phyloP scores from a whole-genome alignment of 2,797 vertebrate species.

The Meda fulgida region DNA sequence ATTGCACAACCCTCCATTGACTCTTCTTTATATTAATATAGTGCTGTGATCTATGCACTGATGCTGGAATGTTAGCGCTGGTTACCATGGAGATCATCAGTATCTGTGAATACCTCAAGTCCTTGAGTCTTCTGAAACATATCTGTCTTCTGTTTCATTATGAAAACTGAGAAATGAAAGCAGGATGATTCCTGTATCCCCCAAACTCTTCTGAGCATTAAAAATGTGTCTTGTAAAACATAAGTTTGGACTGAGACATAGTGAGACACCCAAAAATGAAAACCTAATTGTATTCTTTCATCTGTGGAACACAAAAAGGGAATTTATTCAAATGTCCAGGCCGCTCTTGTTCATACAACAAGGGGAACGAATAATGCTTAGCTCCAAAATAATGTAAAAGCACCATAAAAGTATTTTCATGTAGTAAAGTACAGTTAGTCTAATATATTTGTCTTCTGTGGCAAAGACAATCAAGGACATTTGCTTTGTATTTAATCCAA shows the following conservation, averaged over 20 bases:
- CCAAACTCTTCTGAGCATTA: neutral
- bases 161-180: slow-evolving; percentile 11
- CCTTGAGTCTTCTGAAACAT: neutral
- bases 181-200: neutral
- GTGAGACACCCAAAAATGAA: neutral
- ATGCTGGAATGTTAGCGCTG: neutral
- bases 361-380: too few species aligned
- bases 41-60: slow-evolving; percentile 8
- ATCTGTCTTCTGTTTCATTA: neutral
- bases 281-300: neutral
- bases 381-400: neutral
- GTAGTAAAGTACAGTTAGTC: neutral
- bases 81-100: slow-evolving; percentile 36
- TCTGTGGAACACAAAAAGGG: neutral
- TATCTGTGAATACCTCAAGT: too few species aligned
- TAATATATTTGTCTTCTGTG: neutral
- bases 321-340: neutral
- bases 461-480: slow-evolving; percentile 16
- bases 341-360: neutral
- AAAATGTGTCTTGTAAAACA: neutral
- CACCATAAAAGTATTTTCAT: neutral
- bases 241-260: neutral
- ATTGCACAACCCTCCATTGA: neutral
- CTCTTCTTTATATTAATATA: slow-evolving; percentile 26
- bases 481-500: slow-evolving; percentile 16